Percentiles rank a stretch among this genome's conserved stretches.
These are phyloP conservation scores for Pyrrhura leucotis DNA, from an alignment of 2,797 vertebrate genomes.

Conservation along the genomic window DNA sequence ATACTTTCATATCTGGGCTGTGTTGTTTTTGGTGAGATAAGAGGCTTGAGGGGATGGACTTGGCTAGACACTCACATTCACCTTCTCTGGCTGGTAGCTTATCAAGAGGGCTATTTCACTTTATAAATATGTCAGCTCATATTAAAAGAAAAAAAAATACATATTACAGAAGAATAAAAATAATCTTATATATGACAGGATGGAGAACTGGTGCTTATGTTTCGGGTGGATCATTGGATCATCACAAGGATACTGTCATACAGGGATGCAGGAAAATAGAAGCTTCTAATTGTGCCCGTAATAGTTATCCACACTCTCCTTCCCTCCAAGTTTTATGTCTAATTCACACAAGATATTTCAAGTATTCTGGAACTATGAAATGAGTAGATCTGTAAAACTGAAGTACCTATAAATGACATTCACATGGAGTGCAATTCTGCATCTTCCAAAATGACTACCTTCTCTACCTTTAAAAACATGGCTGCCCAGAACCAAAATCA, in stretches of 20 bases:
- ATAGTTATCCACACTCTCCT: neutral
- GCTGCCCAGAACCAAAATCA: neutral
- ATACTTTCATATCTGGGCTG: neutral
- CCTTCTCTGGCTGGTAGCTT: slow-evolving; percentile 4
- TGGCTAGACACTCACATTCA: neutral
- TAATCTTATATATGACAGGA: neutral
- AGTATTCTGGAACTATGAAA: neutral
- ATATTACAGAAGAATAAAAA: slow-evolving; percentile 19
- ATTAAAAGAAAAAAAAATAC: slow-evolving; percentile 28
- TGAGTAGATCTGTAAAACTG: neutral
- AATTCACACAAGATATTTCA: neutral
- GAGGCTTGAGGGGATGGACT: neutral
- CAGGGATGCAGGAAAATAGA: neutral
- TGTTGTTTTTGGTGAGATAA: neutral
- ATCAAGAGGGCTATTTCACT: neutral
- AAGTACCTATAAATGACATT: neutral
- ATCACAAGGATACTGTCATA: neutral
- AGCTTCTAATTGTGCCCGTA: neutral
- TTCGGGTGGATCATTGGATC: neutral
- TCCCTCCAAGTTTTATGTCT: neutral
- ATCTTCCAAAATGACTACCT: neutral
- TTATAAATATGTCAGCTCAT: slow-evolving; percentile 17
- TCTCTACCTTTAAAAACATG: neutral
- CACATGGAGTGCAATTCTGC: neutral
- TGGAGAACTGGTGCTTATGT: neutral